Evolutionary conservation across 92 coral and sea anemone genomes (phyloP), one percentile per base, ranked within the genome.

Genomic region (Epizoanthus fatuus): DNA sequence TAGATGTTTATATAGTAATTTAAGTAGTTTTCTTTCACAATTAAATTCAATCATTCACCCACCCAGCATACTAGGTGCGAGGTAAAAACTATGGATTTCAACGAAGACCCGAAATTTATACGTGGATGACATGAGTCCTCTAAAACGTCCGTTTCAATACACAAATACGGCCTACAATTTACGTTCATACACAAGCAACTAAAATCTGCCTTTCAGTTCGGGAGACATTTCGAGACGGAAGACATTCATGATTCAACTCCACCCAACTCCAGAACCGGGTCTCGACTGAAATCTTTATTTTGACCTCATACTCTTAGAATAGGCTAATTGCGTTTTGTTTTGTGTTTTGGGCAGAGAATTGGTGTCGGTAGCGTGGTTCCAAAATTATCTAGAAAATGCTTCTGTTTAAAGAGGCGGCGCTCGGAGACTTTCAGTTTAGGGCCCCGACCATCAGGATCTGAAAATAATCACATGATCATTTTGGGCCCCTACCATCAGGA

Each of bases 361-460:
- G 82, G 69, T 60, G 82, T 58, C 82, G 70, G 82, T 77, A 42
- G 29, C 82, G 82, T 39, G 82, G 82, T 77, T 77, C 82, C 70
- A 54, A 77, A 77, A 44, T 25, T 32, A 59, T 58, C 22, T 60
- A 38, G 63, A 38, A 39, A 76, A 60, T 58, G 9, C 70, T 69
- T 77, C 82, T 39, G 82, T 77, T 77, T 59, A 77, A 32, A 19
- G 69, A 52, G 82, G 70, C 11, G 35, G 19, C 57, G 70, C 82
- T 59, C 55, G 47, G 58, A 19, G 68, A 59, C 32, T 19, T 56
- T 77, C 3, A 49, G 35, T 29, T 29, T 29, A 29, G 35, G 53
- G 53, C 12, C 53, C 53, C 13, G 53, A 49, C 70, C 82, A 77
- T 42, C 81, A 19, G 62, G 69, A 59, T 59, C 57, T 39, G 81